Conservation (phyloP, 2,113 vertebrate genomes). For the Phyllostomus hastatus region DNA sequence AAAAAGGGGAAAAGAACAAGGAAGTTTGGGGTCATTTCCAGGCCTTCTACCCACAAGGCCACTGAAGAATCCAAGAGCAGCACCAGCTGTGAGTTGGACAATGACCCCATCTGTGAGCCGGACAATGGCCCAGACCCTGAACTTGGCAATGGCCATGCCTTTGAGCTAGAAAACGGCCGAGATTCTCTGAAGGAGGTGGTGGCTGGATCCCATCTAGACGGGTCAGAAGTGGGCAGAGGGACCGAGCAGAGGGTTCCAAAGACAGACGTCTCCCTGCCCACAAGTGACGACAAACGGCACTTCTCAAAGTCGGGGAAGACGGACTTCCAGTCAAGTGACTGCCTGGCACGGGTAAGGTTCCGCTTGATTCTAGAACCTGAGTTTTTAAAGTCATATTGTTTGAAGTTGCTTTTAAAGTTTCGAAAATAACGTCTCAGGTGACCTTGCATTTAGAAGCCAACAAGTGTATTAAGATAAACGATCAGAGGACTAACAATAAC, state of each 20-base stretch:
- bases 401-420: background rate
- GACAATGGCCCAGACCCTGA: conserved; percentile 77
- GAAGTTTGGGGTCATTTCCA: conserved; percentile 95
- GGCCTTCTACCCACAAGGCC: conserved; percentile 79
- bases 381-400: background rate
- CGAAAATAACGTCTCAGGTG: background rate
- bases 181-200: conserved; percentile 77
- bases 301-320: conserved; percentile 80
- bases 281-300: conserved; percentile 71
- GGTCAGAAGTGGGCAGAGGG: conserved; percentile 64
- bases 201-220: conserved; percentile 74
- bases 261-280: conserved; percentile 60
- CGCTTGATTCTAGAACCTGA: background rate
- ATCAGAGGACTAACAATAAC: conserved; percentile 51
- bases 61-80: conserved; percentile 76
- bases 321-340: conserved; percentile 81
- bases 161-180: conserved; percentile 78
- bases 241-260: conserved; percentile 62
- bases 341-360: conserved; percentile 84
- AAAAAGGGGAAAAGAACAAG: conserved; percentile 90
- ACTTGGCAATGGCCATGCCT: conserved; percentile 53
- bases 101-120: conserved; percentile 55
- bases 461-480: conserved; percentile 24
- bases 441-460: conserved; percentile 18
- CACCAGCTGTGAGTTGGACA: conserved; percentile 45